phyloP scores from a whole-genome alignment of 1,140 invertebrate species.

The Acromyrmex echinatior region DNA sequence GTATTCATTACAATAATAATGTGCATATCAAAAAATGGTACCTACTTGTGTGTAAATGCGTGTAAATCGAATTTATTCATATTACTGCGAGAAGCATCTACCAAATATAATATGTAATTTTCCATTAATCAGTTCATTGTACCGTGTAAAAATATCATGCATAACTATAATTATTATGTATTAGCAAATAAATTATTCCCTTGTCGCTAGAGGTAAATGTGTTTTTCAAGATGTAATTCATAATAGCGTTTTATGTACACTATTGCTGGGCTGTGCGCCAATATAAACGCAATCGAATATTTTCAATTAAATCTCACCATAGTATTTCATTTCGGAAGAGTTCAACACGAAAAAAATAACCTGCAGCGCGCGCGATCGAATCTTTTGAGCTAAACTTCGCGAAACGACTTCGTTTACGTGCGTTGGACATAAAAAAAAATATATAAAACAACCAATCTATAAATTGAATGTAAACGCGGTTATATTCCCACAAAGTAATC shows the following conservation, averaged over 20 bases:
- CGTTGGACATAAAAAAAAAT: conserved; percentile 2
- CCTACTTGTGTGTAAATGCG: conserved; percentile 13
- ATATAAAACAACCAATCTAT: background rate
- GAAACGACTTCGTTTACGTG: conserved; percentile 34
- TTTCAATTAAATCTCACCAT: conserved; percentile 50
- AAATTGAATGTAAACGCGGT: conserved; percentile 45
- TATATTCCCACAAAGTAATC: conserved; percentile 37
- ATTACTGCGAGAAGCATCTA: background rate
- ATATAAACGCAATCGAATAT: conserved; percentile 50
- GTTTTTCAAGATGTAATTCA: conserved; percentile 30
- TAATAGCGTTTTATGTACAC: conserved; percentile 39
- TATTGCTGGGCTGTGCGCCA: background rate
- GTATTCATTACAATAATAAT: conserved; percentile 30
- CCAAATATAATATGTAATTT: conserved; percentile 32
- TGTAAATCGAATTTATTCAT: background rate
- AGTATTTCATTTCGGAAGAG: conserved; percentile 11
- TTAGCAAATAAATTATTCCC: background rate
- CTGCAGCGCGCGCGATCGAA: conserved; percentile 17
- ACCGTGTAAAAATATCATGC: background rate
- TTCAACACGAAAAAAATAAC: conserved; percentile 35
- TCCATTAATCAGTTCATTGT: background rate
- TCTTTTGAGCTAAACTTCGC: conserved; percentile 39
- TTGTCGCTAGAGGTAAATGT: background rate
- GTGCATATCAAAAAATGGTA: background rate
- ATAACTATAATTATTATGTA: conserved; percentile 16